These are phyloP conservation scores for Hartigia nigra DNA, from an alignment of 2,888 invertebrate species.

Conservation along the genomic window DNA sequence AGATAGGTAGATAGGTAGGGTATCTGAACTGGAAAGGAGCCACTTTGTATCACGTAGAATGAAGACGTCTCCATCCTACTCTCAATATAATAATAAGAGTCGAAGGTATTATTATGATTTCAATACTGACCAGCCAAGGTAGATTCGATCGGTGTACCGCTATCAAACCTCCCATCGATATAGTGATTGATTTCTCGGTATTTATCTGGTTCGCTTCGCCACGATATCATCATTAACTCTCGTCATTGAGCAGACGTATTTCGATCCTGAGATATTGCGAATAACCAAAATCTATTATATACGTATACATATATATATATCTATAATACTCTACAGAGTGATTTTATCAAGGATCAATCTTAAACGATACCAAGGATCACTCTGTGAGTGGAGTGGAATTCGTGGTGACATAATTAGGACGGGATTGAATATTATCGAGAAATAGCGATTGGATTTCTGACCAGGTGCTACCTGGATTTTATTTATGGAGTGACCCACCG, in stretches of 20 bases:
- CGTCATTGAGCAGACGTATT: constrained; percentile 14
- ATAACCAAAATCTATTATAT: background rate
- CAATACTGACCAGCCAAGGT: constrained; percentile 41
- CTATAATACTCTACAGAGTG: background rate
- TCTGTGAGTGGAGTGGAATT: background rate
- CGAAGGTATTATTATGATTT: constrained; percentile 48
- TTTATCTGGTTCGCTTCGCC: constrained; percentile 33
- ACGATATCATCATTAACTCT: constrained; percentile 44
- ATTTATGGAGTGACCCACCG: background rate
- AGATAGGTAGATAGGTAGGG: background rate
- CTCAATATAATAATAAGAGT: constrained; percentile 32
- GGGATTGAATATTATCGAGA: background rate
- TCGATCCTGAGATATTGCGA: constrained; percentile 1
- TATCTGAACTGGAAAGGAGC: constrained; percentile 12
- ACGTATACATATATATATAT: no score
- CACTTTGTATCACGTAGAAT: constrained; percentile 21
- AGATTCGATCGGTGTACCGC: constrained; percentile 41
- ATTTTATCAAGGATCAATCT: background rate
- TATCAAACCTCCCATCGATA: constrained; percentile 36
- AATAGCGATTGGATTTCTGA: background rate
- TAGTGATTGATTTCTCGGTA: constrained; percentile 50
- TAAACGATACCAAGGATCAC: background rate
- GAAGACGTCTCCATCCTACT: constrained; percentile 22
- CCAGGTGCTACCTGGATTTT: background rate
- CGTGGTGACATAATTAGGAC: background rate